These are phyloP conservation scores for Ophraella communa DNA, from an alignment of 2,888 invertebrate species.

Conservation along the genomic window DNA sequence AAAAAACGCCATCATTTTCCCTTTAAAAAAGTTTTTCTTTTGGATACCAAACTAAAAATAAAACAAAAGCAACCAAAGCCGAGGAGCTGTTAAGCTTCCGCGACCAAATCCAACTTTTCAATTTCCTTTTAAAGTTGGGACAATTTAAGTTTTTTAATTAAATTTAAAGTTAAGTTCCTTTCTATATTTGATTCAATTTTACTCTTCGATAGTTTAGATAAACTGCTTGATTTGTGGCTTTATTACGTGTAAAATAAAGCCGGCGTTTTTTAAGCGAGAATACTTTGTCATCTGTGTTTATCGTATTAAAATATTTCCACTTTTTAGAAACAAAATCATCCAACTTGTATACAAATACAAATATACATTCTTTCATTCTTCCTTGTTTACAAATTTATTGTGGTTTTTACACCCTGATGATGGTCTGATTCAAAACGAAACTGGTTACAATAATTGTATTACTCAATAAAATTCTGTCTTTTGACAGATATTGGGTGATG, in stretches of 20 bases:
- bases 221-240: neutral
- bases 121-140: slow-evolving; percentile 11
- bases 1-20: neutral
- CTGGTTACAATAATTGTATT: no score
- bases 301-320: no score
- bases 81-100: neutral
- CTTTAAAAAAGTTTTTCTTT: neutral
- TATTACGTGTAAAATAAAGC: neutral
- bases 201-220: neutral
- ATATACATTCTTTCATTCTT: no score
- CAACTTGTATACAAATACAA: no score
- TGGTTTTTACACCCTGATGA: no score
- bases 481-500: no score
- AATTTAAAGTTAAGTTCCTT: slow-evolving; percentile 12
- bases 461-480: no score
- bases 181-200: slow-evolving; percentile 9
- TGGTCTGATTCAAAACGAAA: no score
- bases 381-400: no score
- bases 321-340: no score
- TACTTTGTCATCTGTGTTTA: no score
- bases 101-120: slow-evolving; percentile 12
- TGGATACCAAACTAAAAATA: neutral
- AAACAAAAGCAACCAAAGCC: neutral
- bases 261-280: neutral
- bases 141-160: slow-evolving; percentile 20